These are phyloP conservation scores for Mareca strepera DNA, from an alignment of 2,797 vertebrate species.

Conservation along the genomic window DNA sequence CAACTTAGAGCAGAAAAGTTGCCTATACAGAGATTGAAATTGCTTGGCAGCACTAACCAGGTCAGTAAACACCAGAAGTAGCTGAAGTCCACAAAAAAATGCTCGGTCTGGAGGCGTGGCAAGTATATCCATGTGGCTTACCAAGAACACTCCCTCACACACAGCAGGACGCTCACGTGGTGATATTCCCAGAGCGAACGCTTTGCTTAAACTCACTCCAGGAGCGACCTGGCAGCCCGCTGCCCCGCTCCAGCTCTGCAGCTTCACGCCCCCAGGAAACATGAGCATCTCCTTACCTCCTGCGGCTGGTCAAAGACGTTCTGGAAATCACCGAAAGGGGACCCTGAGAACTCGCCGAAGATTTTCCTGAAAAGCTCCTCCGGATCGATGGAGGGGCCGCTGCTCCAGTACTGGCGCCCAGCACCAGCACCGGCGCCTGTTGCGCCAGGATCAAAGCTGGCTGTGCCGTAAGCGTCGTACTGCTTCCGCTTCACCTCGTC, in stretches of 20 bases:
- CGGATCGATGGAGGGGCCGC: constrained; percentile 84
- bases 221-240: accelerated
- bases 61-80: background rate
- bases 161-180: accelerated
- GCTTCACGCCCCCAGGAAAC: background rate
- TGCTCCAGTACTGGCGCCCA: constrained; percentile 87
- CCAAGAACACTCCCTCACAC: background rate
- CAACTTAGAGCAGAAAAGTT: background rate
- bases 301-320: constrained; percentile 91
- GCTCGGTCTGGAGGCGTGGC: background rate
- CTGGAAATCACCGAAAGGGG: constrained; percentile 89
- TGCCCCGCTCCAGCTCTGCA: background rate
- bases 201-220: background rate
- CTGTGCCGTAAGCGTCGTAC: constrained; percentile 89
- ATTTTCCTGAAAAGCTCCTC: constrained; percentile 98
- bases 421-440: constrained; percentile 16
- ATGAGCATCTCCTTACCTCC: constrained; percentile 79
- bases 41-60: background rate
- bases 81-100: background rate
- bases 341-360: constrained; percentile 93
- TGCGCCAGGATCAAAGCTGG: constrained; percentile 85
- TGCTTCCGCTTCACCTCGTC: constrained; percentile 95
- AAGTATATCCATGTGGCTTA: background rate
- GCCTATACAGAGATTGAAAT: background rate
- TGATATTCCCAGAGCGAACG: background rate